Base-by-base conservation (phyloP, 2,888 invertebrate genomes). In the Agrilus mali region DNA sequence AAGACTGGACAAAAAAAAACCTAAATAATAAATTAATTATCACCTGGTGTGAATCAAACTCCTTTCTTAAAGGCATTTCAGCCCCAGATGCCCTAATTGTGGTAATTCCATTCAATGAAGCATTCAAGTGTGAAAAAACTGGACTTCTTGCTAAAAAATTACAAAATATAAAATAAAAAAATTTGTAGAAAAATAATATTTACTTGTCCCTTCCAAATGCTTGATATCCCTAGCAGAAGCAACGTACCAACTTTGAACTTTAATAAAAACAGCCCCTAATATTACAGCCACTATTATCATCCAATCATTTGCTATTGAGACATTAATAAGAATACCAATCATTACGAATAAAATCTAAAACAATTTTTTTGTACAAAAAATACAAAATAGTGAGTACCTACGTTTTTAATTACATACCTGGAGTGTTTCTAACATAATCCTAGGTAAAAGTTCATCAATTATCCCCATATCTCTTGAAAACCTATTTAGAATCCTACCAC, bases 71-170 rank as follows among this genome's bases (percentile, higher is more conserved):
- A 48, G 78, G 69, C 47, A 77, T 69, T 61, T 85, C 75, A 2
- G 81, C 78, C n/a, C 75, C 72, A 3, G 81, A 78, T 0, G 89
- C 84, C 44, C 93, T 72, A 47, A 94, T 88, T 0, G 89, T 88
- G 36, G 83, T 77, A 14, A 94, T 74, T 2, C 93, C 93, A 49
- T 82, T 77, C 4, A 93, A 69, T 0, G 86, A 80, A 1, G 89
- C 81, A 32, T 82, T 82, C 53, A 92, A 74, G 61, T 92, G 88
- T 0, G 87, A 84, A 63, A 90, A 90, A 0, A 94, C 83, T 0
- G 94, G 93, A 67, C 88, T 88, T 48, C 86, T 77, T 41, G 81
- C 85, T 69, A 71, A 60, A 53, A 54, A 44, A 16, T 37, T 12
- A 17, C 15, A 42, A 33, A 39, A 43, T 33, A 20, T 6, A 20